Base-by-base conservation (phyloP, 2,113 vertebrate genomes). In the Taurulus bubalis region DNA sequence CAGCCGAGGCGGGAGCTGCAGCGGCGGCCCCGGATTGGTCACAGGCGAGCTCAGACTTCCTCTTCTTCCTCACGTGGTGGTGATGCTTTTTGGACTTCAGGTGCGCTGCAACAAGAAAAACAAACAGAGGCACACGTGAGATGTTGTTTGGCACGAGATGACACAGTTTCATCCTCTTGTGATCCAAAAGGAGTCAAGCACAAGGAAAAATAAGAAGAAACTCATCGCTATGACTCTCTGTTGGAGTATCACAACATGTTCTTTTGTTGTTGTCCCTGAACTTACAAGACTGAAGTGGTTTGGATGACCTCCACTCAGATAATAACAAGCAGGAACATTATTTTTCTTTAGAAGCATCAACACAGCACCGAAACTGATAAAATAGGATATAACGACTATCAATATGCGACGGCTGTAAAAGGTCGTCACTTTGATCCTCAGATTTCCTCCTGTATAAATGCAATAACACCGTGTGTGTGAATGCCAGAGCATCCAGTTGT, bases 41-140 rank as follows among this genome's bases (percentile, higher is more conserved):
- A 2, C 75, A 5, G 34, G 49, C 16, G 0, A 60, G 82, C 20
- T 96, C 94, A n/a, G 85, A 77, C 90, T 90, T 97, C 85, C 89
- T 95, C 82, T 90, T 97, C 90, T 97, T 98, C 95, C 91, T 97
- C 81, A 96, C 83, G 4, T 96, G 96, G 88, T 95, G 83, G 91
- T 94, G 92, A 88, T 99, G 98, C 84, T 96, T 96, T 89, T 97
- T 99, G 79, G 98, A 99, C 26, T 96, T 96, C 6, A 95, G 92
- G 92, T 99, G 98, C 88, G 97, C 98, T 99, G 81, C 68, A 78
- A 79, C 74, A 30, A 42, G 2, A 87, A 91, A 71, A 77, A 74
- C 42, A 86, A 11, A 11, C 9, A 62, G 28, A 12, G 18, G 40
- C 42, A 3, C 42, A 42, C 6, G 15, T 22, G 45, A 28, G 64